Conservation (phyloP, 2,888 invertebrate genomes). For the Blastobasis lacticolella region DNA sequence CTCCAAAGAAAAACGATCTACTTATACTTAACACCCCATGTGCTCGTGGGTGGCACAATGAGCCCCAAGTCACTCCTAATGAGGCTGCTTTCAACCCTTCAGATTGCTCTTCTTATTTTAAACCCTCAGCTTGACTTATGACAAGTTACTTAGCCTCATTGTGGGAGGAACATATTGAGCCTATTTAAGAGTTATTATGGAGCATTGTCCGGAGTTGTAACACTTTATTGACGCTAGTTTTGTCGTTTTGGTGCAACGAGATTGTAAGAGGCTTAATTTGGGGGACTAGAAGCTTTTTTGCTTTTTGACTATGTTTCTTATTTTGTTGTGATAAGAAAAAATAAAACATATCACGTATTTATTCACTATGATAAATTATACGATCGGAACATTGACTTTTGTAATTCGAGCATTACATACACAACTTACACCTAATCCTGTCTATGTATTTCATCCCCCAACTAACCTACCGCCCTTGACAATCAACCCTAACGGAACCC, state of each 20-base stretch:
- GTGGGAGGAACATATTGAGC: slow-evolving; percentile 24
- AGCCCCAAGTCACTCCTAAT: slow-evolving; percentile 8
- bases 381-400: no score
- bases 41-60: slow-evolving; percentile 18
- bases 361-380: no score
- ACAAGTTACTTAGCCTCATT: slow-evolving; percentile 32
- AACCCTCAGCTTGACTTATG: slow-evolving; percentile 28
- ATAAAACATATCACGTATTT: no score
- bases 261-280: neutral
- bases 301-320: neutral
- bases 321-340: no score
- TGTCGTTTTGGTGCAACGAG: neutral
- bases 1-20: no score
- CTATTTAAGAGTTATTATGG: slow-evolving; percentile 27
- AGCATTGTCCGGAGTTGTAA: neutral
- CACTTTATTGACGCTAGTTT: neutral
- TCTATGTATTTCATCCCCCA: neutral
- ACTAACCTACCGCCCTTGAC: slow-evolving; percentile 6
- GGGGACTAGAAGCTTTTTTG: neutral
- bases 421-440: no score
- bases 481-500: slow-evolving; percentile 28
- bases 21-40: no score
- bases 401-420: no score
- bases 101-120: slow-evolving; percentile 29
- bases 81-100: slow-evolving; percentile 10